phyloP scores from a whole-genome alignment of 1,140 invertebrate genomes.

The Drosophila oshimai region DNA sequence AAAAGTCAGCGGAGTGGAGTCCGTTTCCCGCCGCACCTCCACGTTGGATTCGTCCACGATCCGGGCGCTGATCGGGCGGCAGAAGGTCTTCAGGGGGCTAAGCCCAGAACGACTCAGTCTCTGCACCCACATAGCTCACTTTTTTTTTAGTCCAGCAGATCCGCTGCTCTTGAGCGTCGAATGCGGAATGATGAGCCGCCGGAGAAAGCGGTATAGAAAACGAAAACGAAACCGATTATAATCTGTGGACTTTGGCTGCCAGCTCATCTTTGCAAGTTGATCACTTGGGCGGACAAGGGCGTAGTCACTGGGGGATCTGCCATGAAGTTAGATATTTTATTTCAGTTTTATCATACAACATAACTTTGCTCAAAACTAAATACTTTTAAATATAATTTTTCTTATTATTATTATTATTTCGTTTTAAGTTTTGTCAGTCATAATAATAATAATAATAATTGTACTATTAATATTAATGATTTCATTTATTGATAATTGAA shows the following conservation, averaged over 20 bases:
- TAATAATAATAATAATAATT: too few species aligned
- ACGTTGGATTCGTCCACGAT: slow-evolving; percentile 39
- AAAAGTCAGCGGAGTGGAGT: slow-evolving; percentile 81
- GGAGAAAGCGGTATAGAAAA: slow-evolving; percentile 23
- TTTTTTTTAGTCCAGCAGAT: background rate
- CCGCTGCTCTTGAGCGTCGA: background rate
- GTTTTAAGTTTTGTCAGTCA: too few species aligned
- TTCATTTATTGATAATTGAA: too few species aligned
- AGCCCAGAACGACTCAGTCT: slow-evolving; percentile 18
- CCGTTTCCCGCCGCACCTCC: slow-evolving; percentile 18
- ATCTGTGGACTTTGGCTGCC: slow-evolving; percentile 58
- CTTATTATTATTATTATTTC: too few species aligned
- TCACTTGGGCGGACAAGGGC: background rate
- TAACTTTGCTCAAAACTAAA: too few species aligned
- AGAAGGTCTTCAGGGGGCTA: background rate
- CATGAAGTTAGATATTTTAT: too few species aligned
- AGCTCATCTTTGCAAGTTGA: slow-evolving; percentile 44
- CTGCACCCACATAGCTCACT: slow-evolving; percentile 13
- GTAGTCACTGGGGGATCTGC: too few species aligned
- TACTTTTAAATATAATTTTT: too few species aligned
- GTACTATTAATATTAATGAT: too few species aligned
- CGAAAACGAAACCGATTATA: too few species aligned
- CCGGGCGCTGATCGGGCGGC: slow-evolving; percentile 42
- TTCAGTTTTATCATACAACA: too few species aligned
- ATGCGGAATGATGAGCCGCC: slow-evolving; percentile 14